Conservation (phyloP, 2,797 vertebrate species). For the Syndactyla subalaris region DNA sequence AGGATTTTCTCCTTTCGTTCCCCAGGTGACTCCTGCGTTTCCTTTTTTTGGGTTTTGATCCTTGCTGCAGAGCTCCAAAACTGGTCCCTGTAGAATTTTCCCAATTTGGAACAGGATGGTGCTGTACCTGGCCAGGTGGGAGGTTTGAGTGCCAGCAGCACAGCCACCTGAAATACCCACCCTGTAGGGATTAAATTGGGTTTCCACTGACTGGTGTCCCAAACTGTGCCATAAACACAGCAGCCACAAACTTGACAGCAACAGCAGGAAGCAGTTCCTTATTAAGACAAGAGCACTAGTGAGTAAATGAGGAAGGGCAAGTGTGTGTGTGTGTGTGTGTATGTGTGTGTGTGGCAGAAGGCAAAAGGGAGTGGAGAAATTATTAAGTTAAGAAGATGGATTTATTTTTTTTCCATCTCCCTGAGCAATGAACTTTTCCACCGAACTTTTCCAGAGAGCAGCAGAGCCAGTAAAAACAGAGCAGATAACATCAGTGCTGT, state of each 20-base stretch:
- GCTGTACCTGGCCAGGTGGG: neutral
- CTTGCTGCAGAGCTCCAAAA: neutral
- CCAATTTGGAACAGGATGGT: neutral
- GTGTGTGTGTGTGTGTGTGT: neutral
- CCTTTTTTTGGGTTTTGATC: neutral
- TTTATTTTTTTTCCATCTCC: slow-evolving; percentile 57
- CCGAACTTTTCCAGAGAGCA: slow-evolving; percentile 45
- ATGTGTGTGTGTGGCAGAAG: neutral
- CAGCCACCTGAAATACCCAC: neutral
- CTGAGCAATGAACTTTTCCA: slow-evolving; percentile 53
- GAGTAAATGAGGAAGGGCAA: slow-evolving; percentile 46
- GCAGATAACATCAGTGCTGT: slow-evolving; percentile 27
- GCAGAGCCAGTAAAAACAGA: slow-evolving; percentile 66
- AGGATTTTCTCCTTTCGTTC: neutral
- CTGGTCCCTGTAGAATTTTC: neutral
- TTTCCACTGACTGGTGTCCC: slow-evolving; percentile 13
- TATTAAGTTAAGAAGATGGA: slow-evolving; percentile 62
- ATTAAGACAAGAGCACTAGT: slow-evolving; percentile 5
- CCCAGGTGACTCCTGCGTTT: neutral
- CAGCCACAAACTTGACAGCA: neutral
- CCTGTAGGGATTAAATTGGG: neutral
- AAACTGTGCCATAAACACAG: neutral
- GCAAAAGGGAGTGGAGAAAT: slow-evolving; percentile 34
- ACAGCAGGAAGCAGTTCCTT: slow-evolving; percentile 13
- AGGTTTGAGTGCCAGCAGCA: neutral